Conservation (phyloP, 2,888 invertebrate species). For the Malthinus flaveolus region DNA sequence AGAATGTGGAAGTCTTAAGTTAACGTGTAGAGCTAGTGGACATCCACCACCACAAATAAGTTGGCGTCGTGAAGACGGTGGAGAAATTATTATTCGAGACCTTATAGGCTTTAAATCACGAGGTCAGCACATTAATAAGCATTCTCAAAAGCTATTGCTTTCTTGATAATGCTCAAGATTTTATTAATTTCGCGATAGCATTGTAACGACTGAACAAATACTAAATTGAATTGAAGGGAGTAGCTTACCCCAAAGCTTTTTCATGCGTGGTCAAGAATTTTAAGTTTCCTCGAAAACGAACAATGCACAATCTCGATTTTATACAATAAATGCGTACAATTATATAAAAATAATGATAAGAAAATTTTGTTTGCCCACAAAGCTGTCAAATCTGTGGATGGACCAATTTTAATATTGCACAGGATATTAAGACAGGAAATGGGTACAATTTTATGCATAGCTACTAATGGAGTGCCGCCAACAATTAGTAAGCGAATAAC, state of each 20-base stretch:
- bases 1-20: conserved; percentile 74
- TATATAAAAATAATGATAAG: no score
- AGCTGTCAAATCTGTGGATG: conserved; percentile 47
- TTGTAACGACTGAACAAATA: conserved; percentile 38
- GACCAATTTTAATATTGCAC: conserved; percentile 73
- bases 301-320: neutral
- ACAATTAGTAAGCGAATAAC: conserved; percentile 86
- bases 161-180: conserved; percentile 40
- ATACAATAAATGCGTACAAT: neutral
- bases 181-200: conserved; percentile 48
- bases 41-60: conserved; percentile 78
- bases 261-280: conserved; percentile 1
- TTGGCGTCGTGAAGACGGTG: conserved; percentile 84
- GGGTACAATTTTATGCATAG: conserved; percentile 90
- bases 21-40: conserved; percentile 75
- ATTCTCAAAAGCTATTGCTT: conserved; percentile 33
- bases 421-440: conserved; percentile 87
- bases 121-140: conserved; percentile 41
- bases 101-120: conserved; percentile 57
- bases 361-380: no score
- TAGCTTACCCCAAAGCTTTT: neutral
- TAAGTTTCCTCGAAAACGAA: neutral
- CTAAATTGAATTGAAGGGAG: no score
- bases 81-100: conserved; percentile 77
- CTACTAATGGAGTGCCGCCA: conserved; percentile 85